Percentiles rank a stretch among this genome's conserved stretches.
Evolutionary conservation across 1,140 invertebrate species (phyloP).

Genomic region (Ditylenchus dipsaci): DNA sequence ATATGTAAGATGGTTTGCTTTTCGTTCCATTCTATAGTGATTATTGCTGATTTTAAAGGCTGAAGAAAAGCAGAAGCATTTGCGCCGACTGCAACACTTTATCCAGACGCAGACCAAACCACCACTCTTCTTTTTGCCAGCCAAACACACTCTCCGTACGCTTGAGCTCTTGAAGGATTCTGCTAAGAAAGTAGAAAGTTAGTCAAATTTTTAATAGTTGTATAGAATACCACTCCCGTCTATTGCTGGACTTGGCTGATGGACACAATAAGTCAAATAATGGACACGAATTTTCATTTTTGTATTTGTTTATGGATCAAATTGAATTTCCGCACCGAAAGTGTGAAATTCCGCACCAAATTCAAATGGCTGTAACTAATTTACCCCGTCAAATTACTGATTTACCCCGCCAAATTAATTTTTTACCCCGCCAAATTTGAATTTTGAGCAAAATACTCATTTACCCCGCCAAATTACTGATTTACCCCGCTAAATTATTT

Average conservation of each 20-base stretch:
- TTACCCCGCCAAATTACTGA: no score
- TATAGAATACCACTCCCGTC: background rate
- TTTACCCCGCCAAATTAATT: no score
- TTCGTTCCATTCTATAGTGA: background rate
- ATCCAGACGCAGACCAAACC: constrained; percentile 82
- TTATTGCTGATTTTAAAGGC: constrained; percentile 60
- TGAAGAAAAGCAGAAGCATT: constrained; percentile 77
- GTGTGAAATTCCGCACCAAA: no score
- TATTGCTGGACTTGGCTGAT: background rate
- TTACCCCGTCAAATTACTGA: no score
- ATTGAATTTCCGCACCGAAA: no score
- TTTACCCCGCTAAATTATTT: no score
- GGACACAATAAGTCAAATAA: no score
- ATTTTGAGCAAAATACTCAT: no score
- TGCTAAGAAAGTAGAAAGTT: constrained; percentile 38
- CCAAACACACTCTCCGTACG: constrained; percentile 66
- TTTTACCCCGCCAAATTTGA: no score
- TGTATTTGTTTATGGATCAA: no score
- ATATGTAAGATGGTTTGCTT: constrained; percentile 26
- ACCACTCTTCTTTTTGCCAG: constrained; percentile 79
- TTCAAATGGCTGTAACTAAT: no score
- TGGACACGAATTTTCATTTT: no score
- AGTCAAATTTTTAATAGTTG: background rate
- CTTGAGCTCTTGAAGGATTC: constrained; percentile 57
- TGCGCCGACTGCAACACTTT: constrained; percentile 73